Evolutionary conservation across 1,140 invertebrate species (phyloP).

Genomic region (Aphidius gifuensis): DNA sequence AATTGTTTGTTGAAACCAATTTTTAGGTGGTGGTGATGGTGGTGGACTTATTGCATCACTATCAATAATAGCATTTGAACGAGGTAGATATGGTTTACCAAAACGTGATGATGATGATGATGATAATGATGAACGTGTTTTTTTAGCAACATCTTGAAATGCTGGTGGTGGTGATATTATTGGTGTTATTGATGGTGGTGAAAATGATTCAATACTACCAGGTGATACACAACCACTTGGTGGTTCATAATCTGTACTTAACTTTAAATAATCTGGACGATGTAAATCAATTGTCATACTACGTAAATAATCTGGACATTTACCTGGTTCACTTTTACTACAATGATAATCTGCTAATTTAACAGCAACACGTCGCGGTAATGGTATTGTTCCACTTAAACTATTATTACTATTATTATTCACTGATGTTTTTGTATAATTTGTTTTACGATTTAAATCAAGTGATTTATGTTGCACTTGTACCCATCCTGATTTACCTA

Average conservation of each 20-base stretch:
- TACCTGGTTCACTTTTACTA: conserved; percentile 57
- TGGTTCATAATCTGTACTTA: conserved; percentile 45
- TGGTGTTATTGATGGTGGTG: conserved; percentile 59
- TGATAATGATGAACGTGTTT: conserved; percentile 27
- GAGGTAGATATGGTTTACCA: conserved; percentile 55
- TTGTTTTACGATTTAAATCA: conserved; percentile 54
- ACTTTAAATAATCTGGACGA: conserved; percentile 47
- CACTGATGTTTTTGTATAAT: conserved; percentile 29
- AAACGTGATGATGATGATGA: conserved; percentile 40
- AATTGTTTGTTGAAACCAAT: conserved; percentile 40
- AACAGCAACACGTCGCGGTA: conserved; percentile 47
- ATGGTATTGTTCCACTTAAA: conserved; percentile 40
- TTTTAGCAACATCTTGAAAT: conserved; percentile 57
- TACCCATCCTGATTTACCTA: conserved; percentile 60
- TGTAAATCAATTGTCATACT: conserved; percentile 23
- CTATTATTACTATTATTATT: conserved; percentile 7
- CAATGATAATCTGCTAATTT: conserved; percentile 60
- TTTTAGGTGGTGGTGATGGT: conserved; percentile 46
- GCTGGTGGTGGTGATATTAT: conserved; percentile 64
- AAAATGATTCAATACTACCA: conserved; percentile 52
- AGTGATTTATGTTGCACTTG: conserved; percentile 61
- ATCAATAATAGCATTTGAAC: conserved; percentile 59
- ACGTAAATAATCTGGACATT: conserved; percentile 40
- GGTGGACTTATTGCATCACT: conserved; percentile 58
- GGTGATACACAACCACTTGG: conserved; percentile 48